These are phyloP conservation scores for Scaptomyza tumidula DNA, from an alignment of 2,888 invertebrate genomes.

Conservation along the genomic window DNA sequence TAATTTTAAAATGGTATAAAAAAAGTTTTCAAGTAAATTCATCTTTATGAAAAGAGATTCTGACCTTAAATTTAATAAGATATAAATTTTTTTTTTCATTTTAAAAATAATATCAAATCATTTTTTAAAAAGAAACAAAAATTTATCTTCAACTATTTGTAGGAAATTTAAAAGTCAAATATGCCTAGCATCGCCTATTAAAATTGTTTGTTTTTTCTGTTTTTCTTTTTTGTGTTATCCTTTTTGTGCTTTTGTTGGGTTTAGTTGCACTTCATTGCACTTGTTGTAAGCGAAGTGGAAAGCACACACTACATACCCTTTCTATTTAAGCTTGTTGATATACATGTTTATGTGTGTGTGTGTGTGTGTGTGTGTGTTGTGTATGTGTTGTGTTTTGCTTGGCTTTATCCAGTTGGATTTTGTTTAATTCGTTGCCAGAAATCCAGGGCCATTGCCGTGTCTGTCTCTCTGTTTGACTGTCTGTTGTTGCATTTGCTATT, in stretches of 20 bases:
- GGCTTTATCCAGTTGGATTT: constrained; percentile 54
- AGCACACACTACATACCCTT: constrained; percentile 15
- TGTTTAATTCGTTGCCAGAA: constrained; percentile 74
- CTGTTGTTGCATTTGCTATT: constrained; percentile 19
- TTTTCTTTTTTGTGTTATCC: constrained; percentile 10
- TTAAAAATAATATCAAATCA: no score
- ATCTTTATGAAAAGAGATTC: no score
- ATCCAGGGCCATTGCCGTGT: constrained; percentile 53
- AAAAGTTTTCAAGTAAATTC: no score
- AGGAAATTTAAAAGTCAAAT: background rate
- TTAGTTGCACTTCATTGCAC: constrained; percentile 64
- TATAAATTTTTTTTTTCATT: no score
- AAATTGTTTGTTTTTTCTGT: constrained; percentile 13
- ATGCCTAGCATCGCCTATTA: background rate
- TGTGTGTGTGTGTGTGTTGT: constrained; percentile 13
- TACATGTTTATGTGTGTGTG: background rate
- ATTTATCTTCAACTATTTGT: background rate
- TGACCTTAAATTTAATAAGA: no score
- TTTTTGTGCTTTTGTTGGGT: constrained; percentile 23
- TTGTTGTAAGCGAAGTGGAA: constrained; percentile 36
- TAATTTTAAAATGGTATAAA: no score
- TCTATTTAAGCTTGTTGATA: constrained; percentile 7
- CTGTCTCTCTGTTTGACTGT: constrained; percentile 13
- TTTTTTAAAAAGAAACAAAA: no score
- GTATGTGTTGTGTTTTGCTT: constrained; percentile 2